Evolutionary conservation across 2,888 invertebrate species (phyloP), one percentile per base, ranked within the genome.

Genomic region (Rhaphigaster nebulosa): DNA sequence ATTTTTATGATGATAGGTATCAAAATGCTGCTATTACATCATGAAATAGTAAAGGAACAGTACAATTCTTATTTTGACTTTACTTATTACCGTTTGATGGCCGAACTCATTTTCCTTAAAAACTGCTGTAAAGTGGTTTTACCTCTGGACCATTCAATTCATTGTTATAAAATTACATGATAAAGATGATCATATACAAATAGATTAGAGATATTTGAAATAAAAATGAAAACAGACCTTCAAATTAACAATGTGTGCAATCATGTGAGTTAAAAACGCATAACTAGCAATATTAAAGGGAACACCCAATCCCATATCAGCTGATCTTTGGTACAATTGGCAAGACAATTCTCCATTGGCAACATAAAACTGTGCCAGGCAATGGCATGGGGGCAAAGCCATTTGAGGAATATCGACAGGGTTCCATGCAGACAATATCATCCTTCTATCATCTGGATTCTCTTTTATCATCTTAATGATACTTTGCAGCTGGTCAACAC

Each of bases 281-380:
- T 99, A 99, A 93, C 99, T 99, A 88, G 99, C 99, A 93, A 99
- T 98, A 94, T 99, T 99, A 94, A 99, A 99, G 23, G 99, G 99
- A 0, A 99, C 98, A n/a, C 99, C 99, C 2, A 99, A 95, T 4
- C 99, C 99, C 97, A 99, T 98, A 93, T 99, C 99, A 15, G 98
- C 99, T 93, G 99, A 99, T 92, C 99, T 95, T 94, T 99, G 99
- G 93, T 99, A 99, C 92, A 99, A 94, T 93, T 98, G 97, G 93
- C 98, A 99, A 0, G 98, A 98, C 1, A 99, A 94, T 93, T 97
- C 97, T 2, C 96, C 96, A 92, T 95, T 94, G 0, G 96, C 95
- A 0, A 99, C 99, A 94, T 97, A 98, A 94, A 99, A 99, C 94
- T 99, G 99, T 0, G 96, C 97, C 87, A 99, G 94, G 93, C 98